Evolutionary conservation across 1,140 invertebrate genomes (phyloP).

Genomic region (Wasmannia auropunctata): DNA sequence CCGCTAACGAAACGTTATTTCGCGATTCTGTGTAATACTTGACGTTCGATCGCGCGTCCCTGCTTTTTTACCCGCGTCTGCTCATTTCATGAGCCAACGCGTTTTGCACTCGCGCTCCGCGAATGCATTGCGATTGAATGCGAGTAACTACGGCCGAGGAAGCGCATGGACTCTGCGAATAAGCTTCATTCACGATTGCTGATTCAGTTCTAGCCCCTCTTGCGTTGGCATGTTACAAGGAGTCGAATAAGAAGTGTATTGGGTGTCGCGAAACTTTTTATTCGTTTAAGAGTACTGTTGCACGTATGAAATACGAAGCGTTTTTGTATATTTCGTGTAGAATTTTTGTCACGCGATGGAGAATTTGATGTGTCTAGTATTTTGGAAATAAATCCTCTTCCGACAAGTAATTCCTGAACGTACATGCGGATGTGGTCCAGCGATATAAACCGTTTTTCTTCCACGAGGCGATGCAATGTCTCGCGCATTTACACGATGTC

Average conservation of each 20-base stretch:
- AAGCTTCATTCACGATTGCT: background rate
- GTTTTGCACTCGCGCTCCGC: background rate
- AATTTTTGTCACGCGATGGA: background rate
- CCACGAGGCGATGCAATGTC: conserved; percentile 4
- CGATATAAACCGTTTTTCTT: conserved; percentile 24
- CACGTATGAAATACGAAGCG: background rate
- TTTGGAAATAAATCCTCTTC: background rate
- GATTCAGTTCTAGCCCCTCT: background rate
- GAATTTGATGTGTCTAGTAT: background rate
- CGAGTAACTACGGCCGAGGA: background rate
- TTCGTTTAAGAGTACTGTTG: background rate
- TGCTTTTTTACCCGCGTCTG: conserved; percentile 45
- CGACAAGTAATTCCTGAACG: conserved; percentile 1
- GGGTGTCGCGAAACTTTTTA: background rate
- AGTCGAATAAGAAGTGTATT: background rate
- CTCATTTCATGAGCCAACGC: conserved; percentile 47
- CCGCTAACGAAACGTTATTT: conserved; percentile 69
- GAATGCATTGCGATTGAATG: conserved; percentile 3
- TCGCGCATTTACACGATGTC: conserved; percentile 52
- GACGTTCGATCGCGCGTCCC: conserved; percentile 58
- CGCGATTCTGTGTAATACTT: conserved; percentile 72
- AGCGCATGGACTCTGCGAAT: background rate
- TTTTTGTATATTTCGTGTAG: background rate
- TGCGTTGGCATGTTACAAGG: background rate
- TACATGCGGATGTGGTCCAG: background rate